Conservation (phyloP, 2,113 vertebrate species). For the Dicentrarchus labrax region DNA sequence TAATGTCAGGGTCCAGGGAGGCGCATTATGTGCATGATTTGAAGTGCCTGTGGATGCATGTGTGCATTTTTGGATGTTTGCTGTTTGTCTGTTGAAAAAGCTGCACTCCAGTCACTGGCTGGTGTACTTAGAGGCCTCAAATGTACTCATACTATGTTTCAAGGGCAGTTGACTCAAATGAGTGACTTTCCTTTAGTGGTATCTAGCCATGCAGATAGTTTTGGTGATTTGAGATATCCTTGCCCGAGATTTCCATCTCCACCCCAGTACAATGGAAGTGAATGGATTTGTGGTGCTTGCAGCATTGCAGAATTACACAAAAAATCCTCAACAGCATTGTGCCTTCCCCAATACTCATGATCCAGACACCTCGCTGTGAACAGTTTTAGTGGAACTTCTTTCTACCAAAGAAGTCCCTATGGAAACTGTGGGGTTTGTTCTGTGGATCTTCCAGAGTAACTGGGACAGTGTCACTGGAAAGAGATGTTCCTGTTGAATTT, state of each 20-base stretch:
- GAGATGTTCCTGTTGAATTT: constrained; percentile 40
- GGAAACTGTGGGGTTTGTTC: constrained; percentile 31
- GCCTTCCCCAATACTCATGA: neutral
- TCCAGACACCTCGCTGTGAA: neutral
- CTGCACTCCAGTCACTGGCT: neutral
- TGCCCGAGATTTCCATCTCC: neutral
- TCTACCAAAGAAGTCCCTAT: constrained; percentile 1
- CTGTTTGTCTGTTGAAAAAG: neutral
- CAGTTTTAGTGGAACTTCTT: constrained; percentile 27
- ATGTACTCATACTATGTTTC: constrained; percentile 15
- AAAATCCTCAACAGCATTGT: neutral
- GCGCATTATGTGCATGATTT: constrained; percentile 5
- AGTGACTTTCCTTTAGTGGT: neutral
- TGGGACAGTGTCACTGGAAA: constrained; percentile 37
- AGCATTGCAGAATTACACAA: neutral
- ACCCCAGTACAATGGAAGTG: neutral
- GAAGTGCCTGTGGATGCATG: neutral
- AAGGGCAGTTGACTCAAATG: neutral
- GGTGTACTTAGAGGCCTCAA: neutral
- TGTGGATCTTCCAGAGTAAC: constrained; percentile 29
- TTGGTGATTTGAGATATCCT: neutral
- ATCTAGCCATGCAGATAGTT: neutral
- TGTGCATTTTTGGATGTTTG: too few species aligned
- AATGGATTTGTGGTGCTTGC: neutral
- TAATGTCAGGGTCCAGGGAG: constrained; percentile 41